Evolutionary conservation across 2,113 vertebrate species (phyloP).

Genomic region (Indicator maculatus): DNA sequence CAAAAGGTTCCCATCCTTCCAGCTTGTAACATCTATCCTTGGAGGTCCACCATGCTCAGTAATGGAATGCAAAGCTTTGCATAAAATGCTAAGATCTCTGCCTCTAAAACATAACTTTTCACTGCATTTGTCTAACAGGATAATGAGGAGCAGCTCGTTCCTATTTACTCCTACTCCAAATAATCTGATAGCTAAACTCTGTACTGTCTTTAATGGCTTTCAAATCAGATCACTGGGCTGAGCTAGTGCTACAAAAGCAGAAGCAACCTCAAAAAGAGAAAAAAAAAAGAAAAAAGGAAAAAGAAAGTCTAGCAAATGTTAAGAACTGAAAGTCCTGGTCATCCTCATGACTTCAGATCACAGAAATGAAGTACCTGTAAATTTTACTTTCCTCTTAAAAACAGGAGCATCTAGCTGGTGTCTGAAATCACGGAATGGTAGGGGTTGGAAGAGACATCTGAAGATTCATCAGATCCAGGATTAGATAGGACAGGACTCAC

Average conservation of each 20-base stretch:
- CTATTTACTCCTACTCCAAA: not conserved
- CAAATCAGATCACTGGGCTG: not conserved
- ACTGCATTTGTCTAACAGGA: not conserved
- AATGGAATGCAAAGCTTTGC: not conserved
- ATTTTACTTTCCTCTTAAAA: conserved; percentile 17
- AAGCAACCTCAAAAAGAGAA: not conserved
- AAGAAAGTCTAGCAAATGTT: not conserved
- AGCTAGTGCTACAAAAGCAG: not conserved
- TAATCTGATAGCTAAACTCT: not conserved
- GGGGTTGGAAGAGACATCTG: no score
- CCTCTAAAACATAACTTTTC: not conserved
- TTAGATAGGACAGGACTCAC: no score
- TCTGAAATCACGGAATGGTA: conserved; percentile 5
- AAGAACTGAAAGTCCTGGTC: not conserved
- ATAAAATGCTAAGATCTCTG: not conserved
- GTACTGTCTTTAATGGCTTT: not conserved
- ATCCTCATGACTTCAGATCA: not conserved
- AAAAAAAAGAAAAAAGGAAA: not conserved
- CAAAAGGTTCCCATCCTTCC: not conserved
- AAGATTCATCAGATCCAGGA: no score
- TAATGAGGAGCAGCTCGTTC: not conserved
- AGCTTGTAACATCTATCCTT: not conserved
- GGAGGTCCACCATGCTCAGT: not conserved
- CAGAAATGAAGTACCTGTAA: not conserved
- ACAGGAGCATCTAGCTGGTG: not conserved